A percentile compares a stretch with the other conserved stretches of the same genome.
Evolutionary conservation across 92 coral and sea anemone species (phyloP).

Genomic region (Parazoanthus atlanticus): DNA sequence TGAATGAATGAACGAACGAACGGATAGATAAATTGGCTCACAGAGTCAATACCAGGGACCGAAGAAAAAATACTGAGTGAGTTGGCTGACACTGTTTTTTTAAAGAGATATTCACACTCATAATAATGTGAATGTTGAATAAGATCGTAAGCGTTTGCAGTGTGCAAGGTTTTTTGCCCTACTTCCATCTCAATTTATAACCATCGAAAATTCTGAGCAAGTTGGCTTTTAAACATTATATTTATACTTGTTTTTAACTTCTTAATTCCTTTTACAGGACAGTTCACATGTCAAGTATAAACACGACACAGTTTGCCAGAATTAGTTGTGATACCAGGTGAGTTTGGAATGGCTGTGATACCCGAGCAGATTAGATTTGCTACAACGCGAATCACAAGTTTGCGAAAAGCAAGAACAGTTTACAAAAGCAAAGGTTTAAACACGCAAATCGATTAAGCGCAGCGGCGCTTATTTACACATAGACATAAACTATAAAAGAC

Average conservation of each 20-base stretch:
- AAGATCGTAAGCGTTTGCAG: not conserved
- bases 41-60: not conserved
- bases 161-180: not conserved
- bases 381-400: too few relatives aligned
- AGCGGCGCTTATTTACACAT: too few relatives aligned
- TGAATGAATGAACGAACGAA: too few relatives aligned
- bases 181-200: not conserved
- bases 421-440: too few relatives aligned
- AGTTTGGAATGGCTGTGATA: not conserved
- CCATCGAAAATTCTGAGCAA: too few relatives aligned
- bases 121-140: not conserved
- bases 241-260: too few relatives aligned
- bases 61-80: too few relatives aligned
- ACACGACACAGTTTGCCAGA: constrained; percentile 49
- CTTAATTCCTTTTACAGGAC: constrained; percentile 51
- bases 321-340: constrained; percentile 69
- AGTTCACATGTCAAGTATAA: constrained; percentile 66
- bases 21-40: too few relatives aligned
- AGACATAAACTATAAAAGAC: not conserved
- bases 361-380: not conserved
- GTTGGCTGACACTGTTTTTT: too few relatives aligned
- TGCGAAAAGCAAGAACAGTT: too few relatives aligned
- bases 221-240: too few relatives aligned
- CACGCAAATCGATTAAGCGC: too few relatives aligned
- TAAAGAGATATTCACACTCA: not conserved